A percentile compares a stretch with the other conserved stretches of the same genome.
Conservation (phyloP, 2,797 vertebrate species). For the Melanotaenia maccullochi region DNA sequence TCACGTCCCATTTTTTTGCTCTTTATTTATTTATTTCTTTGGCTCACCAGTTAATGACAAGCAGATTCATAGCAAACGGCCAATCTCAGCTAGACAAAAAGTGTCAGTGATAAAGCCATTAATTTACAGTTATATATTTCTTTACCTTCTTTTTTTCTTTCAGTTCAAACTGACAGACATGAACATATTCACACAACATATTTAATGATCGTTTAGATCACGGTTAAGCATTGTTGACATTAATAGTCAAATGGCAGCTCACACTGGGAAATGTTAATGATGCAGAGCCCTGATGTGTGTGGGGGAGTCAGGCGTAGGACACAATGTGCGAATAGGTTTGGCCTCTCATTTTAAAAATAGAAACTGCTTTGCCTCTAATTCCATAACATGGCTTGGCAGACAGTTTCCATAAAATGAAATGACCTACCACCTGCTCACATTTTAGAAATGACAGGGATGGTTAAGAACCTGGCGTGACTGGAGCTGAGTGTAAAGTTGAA, state of each 20-base stretch:
- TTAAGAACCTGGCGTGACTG: constrained; percentile 49
- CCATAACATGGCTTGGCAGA: constrained; percentile 47
- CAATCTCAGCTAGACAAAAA: constrained; percentile 32
- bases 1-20: constrained; percentile 43
- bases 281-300: constrained; percentile 1
- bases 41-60: constrained; percentile 16
- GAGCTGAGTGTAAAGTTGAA: constrained; percentile 58
- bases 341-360: constrained; percentile 56
- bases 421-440: constrained; percentile 73
- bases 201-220: constrained; percentile 37
- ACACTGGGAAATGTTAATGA: constrained; percentile 28
- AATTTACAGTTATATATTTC: background rate
- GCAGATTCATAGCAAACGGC: constrained; percentile 29
- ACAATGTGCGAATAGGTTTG: constrained; percentile 34
- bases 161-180: background rate
- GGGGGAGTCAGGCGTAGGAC: constrained; percentile 40
- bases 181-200: background rate
- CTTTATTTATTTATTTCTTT: constrained; percentile 21
- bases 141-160: background rate
- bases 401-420: constrained; percentile 61
- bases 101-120: constrained; percentile 25
- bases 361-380: constrained; percentile 54
- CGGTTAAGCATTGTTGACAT: constrained; percentile 20
- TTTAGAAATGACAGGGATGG: constrained; percentile 61
- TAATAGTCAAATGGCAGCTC: constrained; percentile 26